Conservation (phyloP, 1,140 invertebrate species). For the Drosophila ficusphila region DNA sequence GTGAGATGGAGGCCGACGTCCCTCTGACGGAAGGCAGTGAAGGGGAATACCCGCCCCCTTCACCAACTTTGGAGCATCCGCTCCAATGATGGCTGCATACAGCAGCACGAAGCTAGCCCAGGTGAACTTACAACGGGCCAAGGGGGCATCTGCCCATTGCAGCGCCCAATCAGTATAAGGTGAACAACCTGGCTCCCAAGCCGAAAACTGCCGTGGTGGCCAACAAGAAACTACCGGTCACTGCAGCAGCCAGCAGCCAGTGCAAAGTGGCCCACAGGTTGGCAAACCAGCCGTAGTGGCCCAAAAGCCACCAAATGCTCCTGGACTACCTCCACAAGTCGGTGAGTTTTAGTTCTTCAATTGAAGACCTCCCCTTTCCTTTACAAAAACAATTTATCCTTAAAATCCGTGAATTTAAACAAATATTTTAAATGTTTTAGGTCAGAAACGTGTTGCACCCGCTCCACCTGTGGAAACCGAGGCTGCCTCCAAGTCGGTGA, state of each 20-base stretch:
- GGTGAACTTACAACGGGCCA: not conserved
- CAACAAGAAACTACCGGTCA: slow-evolving; percentile 9
- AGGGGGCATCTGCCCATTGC: not conserved
- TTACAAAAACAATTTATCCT: too few species aligned
- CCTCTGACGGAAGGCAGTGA: too few species aligned
- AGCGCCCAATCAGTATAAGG: slow-evolving; percentile 17
- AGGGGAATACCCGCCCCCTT: too few species aligned
- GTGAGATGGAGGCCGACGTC: too few species aligned
- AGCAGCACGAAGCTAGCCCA: not conserved
- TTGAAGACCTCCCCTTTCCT: too few species aligned
- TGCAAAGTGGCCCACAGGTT: not conserved
- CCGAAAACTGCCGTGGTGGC: not conserved
- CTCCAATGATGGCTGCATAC: too few species aligned
- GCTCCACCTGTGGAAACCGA: not conserved
- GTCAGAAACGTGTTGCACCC: slow-evolving; percentile 42
- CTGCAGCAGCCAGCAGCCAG: not conserved
- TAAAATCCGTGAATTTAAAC: too few species aligned
- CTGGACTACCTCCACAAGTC: not conserved
- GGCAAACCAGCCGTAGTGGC: not conserved
- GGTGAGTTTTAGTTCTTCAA: not conserved
- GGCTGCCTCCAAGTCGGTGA: slow-evolving; percentile 48
- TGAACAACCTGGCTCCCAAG: not conserved
- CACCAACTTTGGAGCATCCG: too few species aligned
- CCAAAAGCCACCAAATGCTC: slow-evolving; percentile 10
- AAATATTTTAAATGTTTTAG: not conserved